phyloP scores from a whole-genome alignment of 2,797 vertebrate species.

The Arnoldichthys spilopterus region DNA sequence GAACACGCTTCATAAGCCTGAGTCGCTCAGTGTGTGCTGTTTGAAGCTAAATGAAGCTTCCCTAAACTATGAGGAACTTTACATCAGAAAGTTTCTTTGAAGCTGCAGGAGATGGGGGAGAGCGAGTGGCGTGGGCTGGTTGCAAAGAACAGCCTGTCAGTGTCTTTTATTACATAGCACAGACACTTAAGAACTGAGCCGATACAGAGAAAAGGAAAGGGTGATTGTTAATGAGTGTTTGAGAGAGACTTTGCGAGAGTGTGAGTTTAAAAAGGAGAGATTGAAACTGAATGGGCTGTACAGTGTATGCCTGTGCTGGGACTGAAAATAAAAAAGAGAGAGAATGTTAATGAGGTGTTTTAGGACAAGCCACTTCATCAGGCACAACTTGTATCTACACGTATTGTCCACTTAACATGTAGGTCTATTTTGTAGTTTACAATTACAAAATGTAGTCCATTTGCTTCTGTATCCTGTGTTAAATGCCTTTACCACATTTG shows the following conservation, averaged over 20 bases:
- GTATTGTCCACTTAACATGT: too few species aligned
- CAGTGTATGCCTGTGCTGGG: background rate
- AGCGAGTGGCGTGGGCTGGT: background rate
- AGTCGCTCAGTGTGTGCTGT: background rate
- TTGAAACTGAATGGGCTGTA: background rate
- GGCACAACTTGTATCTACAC: too few species aligned
- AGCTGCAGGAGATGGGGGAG: background rate
- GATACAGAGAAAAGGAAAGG: constrained; percentile 2
- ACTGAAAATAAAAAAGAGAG: background rate
- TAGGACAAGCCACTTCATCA: background rate
- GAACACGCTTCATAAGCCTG: background rate
- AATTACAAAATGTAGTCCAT: too few species aligned
- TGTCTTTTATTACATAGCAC: constrained; percentile 13
- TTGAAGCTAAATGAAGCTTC: constrained; percentile 34
- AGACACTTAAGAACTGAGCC: constrained; percentile 11
- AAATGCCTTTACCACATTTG: too few species aligned
- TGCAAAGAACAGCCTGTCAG: constrained; percentile 9
- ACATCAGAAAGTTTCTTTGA: constrained; percentile 27
- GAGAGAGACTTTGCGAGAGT: background rate
- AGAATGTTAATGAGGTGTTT: background rate
- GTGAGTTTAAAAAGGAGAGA: background rate
- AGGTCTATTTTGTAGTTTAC: too few species aligned
- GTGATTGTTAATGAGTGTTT: constrained; percentile 1
- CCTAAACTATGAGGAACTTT: constrained; percentile 18
- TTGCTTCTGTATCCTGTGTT: too few species aligned